Conservation (phyloP, 2,797 vertebrate genomes). For the Malurus leucopterus region DNA sequence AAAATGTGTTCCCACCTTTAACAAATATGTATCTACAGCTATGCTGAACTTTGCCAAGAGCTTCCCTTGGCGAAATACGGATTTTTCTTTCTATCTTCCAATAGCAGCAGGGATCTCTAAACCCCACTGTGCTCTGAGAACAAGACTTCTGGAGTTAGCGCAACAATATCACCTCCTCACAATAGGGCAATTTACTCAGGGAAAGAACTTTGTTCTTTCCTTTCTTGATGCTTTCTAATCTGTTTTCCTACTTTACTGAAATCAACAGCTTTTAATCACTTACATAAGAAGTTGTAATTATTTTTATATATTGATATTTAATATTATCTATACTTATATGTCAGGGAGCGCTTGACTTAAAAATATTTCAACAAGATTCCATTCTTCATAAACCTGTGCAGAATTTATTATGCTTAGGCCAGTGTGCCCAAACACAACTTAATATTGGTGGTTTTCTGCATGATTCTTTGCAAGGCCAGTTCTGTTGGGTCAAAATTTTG, state of each 20-base stretch:
- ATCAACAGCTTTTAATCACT: not conserved
- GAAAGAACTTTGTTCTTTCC: not conserved
- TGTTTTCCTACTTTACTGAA: not conserved
- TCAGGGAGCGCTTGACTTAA: not conserved
- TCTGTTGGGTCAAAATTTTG: not conserved
- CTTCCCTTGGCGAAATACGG: not conserved
- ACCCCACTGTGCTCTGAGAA: not conserved
- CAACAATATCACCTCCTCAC: not conserved
- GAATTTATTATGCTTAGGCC: not conserved
- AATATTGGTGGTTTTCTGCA: rapidly evolving
- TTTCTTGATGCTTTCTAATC: not conserved
- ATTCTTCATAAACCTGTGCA: not conserved
- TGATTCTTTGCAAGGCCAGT: not conserved
- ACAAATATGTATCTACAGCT: not conserved
- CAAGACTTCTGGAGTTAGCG: not conserved
- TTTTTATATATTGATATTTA: not conserved
- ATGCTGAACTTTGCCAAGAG: not conserved
- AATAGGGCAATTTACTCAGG: not conserved
- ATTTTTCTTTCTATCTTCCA: constrained; percentile 7
- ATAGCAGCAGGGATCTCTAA: not conserved
- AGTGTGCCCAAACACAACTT: not conserved
- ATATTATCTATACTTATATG: not conserved
- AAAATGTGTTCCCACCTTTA: not conserved
- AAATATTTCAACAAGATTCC: not conserved
- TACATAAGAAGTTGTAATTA: not conserved